Base-by-base conservation (phyloP, 2,888 invertebrate species). In the Clunio marinus region DNA sequence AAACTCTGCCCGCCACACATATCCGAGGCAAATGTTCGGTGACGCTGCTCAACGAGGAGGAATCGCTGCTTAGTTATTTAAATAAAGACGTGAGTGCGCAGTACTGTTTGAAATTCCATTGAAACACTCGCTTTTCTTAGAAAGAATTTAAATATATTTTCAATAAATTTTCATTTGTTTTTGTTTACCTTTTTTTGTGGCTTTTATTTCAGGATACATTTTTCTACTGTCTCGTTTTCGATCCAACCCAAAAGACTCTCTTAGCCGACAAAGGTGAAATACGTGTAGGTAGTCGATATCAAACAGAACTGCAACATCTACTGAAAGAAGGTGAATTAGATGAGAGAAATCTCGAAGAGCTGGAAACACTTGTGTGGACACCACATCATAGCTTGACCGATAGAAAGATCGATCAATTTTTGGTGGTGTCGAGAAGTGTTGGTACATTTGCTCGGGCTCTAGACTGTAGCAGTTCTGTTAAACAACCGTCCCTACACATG, bases 1-100 rank as follows among this genome's bases (percentile, higher is more conserved):
- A 99, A 82, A 97, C 96, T 70, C 84, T 99, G 80, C 96, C 98
- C 70, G 98, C 98, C 73, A 98, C 97, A 70, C 95, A 97, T 83
- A 99, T 99, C 76, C 87, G 99, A 77, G 99, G 97, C 80, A 99
- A 99, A 85, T 99, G 99, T 83, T 91, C 93, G 74, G 99, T 99
- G 75, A 97, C 97, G 73, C 85, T 99, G 75, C 89, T 99, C 81
- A 98, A 98, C 83, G 99, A 99, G 84, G 96, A 97, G 69, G 99
- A 99, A 83, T 93, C 95, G 73, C 85, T 96, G 76, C 85, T 89
- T 78, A 94, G 94, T 80, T 99, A 99, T 85, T 86, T 98, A 78
- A 91, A 93, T 83, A 96, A 94, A 86, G 93, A 94, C 82, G 91
- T 90, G 83, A 85, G 86, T 84, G 81, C 15, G 51, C 10, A 15